Conservation (phyloP, 2,888 invertebrate genomes). For the Trissoscelio sp. region DNA sequence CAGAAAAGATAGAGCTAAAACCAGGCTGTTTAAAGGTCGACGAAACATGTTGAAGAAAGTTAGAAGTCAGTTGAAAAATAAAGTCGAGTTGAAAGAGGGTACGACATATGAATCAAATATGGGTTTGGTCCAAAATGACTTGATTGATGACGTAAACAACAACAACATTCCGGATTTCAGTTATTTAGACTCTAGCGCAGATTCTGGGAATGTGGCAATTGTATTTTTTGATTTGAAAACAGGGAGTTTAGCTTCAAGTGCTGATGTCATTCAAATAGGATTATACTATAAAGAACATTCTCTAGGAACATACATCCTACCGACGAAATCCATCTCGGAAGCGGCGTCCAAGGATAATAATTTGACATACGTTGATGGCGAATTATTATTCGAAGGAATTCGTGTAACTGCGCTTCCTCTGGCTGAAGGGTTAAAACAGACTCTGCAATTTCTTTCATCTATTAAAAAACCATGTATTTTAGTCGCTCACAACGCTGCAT, state of each 20-base stretch:
- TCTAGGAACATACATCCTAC: slow-evolving; percentile 52
- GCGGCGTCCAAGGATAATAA: slow-evolving; percentile 26
- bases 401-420: slow-evolving; percentile 38
- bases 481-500: slow-evolving; percentile 31
- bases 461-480: slow-evolving; percentile 27
- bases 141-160: background rate
- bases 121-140: slow-evolving; percentile 42
- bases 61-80: slow-evolving; percentile 38
- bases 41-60: slow-evolving; percentile 42
- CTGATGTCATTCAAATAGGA: slow-evolving; percentile 65
- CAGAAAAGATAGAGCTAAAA: slow-evolving; percentile 43
- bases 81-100: slow-evolving; percentile 49
- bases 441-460: slow-evolving; percentile 15
- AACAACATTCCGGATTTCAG: slow-evolving; percentile 8
- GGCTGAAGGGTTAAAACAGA: background rate
- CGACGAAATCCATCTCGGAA: slow-evolving; percentile 37
- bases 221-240: slow-evolving; percentile 64
- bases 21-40: slow-evolving; percentile 38
- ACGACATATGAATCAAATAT: slow-evolving; percentile 56
- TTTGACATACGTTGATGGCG: slow-evolving; percentile 34
- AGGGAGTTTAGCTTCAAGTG: slow-evolving; percentile 31
- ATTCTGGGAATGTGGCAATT: background rate
- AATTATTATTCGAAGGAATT: slow-evolving; percentile 38
- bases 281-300: slow-evolving; percentile 27
- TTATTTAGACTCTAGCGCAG: slow-evolving; percentile 5